These are phyloP conservation scores for Tipula vernalis DNA, from an alignment of 2,888 invertebrate species.

Conservation along the genomic window DNA sequence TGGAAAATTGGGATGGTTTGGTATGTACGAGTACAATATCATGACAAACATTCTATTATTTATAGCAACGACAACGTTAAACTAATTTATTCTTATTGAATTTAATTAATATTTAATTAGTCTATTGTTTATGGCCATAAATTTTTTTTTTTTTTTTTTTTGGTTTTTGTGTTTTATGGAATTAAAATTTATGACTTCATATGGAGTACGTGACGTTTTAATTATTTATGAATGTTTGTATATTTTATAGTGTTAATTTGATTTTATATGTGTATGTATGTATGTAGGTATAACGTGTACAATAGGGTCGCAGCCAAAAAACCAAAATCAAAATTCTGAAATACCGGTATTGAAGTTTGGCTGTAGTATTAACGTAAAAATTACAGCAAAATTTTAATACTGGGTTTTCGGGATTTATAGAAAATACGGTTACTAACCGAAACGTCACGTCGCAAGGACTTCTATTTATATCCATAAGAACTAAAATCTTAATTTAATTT, in stretches of 20 bases:
- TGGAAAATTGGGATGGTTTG: neutral
- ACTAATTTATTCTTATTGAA: neutral
- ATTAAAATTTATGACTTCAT: neutral
- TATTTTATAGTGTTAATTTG: neutral
- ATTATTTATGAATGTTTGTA: neutral
- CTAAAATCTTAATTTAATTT: too few species aligned
- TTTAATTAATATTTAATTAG: neutral
- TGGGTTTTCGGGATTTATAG: neutral
- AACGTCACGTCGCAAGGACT: too few species aligned
- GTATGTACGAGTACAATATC: too few species aligned
- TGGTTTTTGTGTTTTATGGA: neutral
- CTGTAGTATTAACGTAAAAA: neutral
- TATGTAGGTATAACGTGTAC: too few species aligned
- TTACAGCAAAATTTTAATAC: neutral
- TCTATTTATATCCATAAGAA: too few species aligned
- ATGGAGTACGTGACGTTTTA: neutral
- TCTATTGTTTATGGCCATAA: neutral
- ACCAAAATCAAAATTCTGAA: neutral
- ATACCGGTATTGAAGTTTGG: neutral
- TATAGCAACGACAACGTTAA: neutral
- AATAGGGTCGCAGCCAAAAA: neutral
- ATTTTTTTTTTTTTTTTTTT: neutral
- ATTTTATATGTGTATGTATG: too few species aligned
- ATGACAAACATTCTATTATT: neutral
- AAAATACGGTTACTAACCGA: neutral